Conservation (phyloP, 2,888 invertebrate species). For the Dermolepida albohirtum region DNA sequence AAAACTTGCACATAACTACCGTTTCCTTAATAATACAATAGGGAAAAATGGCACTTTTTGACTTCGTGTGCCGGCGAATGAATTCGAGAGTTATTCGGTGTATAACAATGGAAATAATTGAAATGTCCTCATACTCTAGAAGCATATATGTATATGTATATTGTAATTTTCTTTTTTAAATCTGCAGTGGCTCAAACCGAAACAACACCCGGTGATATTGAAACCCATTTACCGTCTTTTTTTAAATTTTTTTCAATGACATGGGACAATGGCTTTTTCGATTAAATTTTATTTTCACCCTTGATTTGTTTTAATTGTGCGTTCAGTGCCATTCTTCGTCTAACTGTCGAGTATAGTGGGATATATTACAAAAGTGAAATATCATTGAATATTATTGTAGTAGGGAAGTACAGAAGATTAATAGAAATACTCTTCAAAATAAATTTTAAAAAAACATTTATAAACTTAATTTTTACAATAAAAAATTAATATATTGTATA, state of each 20-base stretch:
- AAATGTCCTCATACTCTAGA: conserved; percentile 10
- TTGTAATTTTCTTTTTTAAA: conserved; percentile 13
- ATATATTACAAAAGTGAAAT: conserved; percentile 1
- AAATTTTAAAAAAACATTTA: too few species aligned
- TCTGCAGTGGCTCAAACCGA: conserved; percentile 2
- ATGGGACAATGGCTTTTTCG: not conserved
- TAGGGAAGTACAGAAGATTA: too few species aligned
- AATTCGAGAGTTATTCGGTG: conserved; percentile 25
- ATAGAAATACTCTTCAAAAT: too few species aligned
- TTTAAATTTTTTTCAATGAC: not conserved
- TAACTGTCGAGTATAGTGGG: not conserved
- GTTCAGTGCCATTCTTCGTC: conserved; percentile 7
- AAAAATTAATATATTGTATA: too few species aligned
- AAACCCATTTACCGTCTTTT: conserved; percentile 29
- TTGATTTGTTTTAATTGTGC: conserved; percentile 27
- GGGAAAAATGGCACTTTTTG: conserved; percentile 38
- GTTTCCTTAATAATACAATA: conserved; percentile 23
- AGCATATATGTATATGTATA: conserved; percentile 6
- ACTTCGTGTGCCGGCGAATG: conserved; percentile 32
- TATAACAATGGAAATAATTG: conserved; percentile 27
- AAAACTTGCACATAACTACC: conserved; percentile 30
- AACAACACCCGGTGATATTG: conserved; percentile 38
- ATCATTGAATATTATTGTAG: too few species aligned
- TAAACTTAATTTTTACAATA: too few species aligned
- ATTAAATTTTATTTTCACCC: conserved; percentile 11